Percentiles rank a stretch among this genome's conserved stretches.
Conservation (phyloP, 2,113 vertebrate genomes). For the Herpetotheres cachinnans region DNA sequence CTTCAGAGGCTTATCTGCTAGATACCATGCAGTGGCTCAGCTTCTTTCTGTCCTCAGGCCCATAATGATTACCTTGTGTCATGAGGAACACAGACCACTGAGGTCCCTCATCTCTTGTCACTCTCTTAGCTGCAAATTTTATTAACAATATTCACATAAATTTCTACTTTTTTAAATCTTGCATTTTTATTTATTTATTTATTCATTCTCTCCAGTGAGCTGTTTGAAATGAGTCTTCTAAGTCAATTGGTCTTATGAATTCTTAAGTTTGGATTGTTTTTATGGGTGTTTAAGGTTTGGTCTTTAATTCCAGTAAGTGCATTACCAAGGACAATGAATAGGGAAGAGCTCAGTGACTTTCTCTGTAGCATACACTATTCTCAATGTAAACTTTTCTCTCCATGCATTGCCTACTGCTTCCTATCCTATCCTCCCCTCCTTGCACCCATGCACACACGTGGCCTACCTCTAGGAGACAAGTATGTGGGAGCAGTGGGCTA, state of each 20-base stretch:
- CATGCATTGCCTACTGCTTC: background rate
- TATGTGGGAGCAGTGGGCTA: background rate
- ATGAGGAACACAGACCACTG: background rate
- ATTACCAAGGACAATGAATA: background rate
- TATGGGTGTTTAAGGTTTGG: background rate
- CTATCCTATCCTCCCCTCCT: background rate
- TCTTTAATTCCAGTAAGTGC: background rate
- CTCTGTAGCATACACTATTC: background rate
- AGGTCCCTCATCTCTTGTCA: background rate
- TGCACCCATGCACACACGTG: background rate
- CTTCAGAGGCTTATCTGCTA: background rate
- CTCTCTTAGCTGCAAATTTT: background rate
- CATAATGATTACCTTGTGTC: background rate
- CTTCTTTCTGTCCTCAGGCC: background rate
- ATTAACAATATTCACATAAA: background rate
- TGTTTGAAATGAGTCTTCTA: background rate
- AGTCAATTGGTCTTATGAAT: background rate
- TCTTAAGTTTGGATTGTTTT: background rate
- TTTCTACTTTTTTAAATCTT: background rate
- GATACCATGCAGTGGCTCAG: background rate
- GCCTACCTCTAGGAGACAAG: background rate
- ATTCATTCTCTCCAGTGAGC: background rate
- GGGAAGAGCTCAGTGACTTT: background rate
- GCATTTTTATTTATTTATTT: background rate
- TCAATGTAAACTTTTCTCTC: background rate